Evolutionary conservation across 2,113 vertebrate genomes (phyloP), one percentile per base, ranked within the genome.

Genomic region (Rynchops niger): DNA sequence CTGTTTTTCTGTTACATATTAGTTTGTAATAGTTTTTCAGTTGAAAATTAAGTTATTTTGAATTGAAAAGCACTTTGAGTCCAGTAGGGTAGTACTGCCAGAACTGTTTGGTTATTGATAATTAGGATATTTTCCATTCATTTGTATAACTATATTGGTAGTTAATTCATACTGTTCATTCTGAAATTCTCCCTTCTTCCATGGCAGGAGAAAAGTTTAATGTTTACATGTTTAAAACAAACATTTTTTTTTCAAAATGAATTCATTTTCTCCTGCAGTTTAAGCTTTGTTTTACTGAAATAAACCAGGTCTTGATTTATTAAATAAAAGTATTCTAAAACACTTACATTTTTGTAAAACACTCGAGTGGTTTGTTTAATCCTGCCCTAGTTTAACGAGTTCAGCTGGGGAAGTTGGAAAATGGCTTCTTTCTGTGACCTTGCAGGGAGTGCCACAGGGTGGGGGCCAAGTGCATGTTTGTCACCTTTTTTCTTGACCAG

Each of bases 361-460:
- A 66, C 5, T n/a, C 6, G 2, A 8, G 6, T 36, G 13, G 11
- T 3, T 11, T 49, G 65, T 70, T 91, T 80, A 5, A 16, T 27
- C 5, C 8, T 86, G 43, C n/a, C 19, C 45, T 61, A 47, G 66
- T 82, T 86, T 85, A 88, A 3, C 23, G 36, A 67, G 22, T 81
- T 88, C n/a, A 67, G 72, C 19, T 55, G 27, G 15, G 71, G 22
- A 78, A 79, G 76, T 11, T 81, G 77, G 73, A 65, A 91, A 82
- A 82, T 56, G 47, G 47, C 27, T 69, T 82, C 12, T 40, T 76
- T 65, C 52, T 88, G 32, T 92, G 81, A 82, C 88, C 88, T 90
- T 83, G 90, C 85, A 66, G 40, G 27, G 49, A 85, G 73, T 79
- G 65, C 94, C 94, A 91, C 86, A 82, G 89, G 73, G 73, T 95